Conservation (phyloP, 2,113 vertebrate genomes). For the Rhombomys opimus region DNA sequence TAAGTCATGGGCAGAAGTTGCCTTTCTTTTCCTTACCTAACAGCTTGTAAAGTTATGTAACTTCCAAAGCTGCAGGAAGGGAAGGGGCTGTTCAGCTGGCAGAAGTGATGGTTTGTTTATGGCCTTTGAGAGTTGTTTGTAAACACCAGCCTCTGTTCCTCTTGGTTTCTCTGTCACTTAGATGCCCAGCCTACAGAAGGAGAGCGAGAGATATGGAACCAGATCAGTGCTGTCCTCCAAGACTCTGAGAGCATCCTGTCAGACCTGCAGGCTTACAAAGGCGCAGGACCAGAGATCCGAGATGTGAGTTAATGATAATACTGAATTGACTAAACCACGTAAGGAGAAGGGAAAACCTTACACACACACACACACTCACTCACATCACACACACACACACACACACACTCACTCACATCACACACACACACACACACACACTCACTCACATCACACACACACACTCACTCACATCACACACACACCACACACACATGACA, state of each 20-base stretch:
- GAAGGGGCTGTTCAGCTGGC: background rate
- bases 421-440: background rate
- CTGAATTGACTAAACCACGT: background rate
- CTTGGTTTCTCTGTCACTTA: slow-evolving; percentile 81
- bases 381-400: background rate
- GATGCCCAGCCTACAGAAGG: slow-evolving; percentile 98
- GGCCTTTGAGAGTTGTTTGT: background rate
- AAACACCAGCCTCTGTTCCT: slow-evolving; percentile 54
- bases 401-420: background rate
- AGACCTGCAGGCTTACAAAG: slow-evolving; percentile 97
- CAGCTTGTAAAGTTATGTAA: background rate
- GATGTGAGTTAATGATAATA: slow-evolving; percentile 89
- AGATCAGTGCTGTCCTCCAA: slow-evolving; percentile 96
- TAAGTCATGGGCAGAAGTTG: background rate
- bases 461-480: background rate
- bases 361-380: background rate
- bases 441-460: too few species aligned
- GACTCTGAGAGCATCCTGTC: slow-evolving; percentile 97
- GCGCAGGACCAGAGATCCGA: slow-evolving; percentile 98
- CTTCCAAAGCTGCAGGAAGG: background rate
- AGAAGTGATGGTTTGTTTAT: background rate
- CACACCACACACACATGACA: too few species aligned
- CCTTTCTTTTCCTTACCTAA: background rate
- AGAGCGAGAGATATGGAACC: slow-evolving; percentile 97
- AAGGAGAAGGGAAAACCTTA: background rate